Evolutionary conservation across 2,113 vertebrate species (phyloP).

Genomic region (Megaptera novaeangliae): DNA sequence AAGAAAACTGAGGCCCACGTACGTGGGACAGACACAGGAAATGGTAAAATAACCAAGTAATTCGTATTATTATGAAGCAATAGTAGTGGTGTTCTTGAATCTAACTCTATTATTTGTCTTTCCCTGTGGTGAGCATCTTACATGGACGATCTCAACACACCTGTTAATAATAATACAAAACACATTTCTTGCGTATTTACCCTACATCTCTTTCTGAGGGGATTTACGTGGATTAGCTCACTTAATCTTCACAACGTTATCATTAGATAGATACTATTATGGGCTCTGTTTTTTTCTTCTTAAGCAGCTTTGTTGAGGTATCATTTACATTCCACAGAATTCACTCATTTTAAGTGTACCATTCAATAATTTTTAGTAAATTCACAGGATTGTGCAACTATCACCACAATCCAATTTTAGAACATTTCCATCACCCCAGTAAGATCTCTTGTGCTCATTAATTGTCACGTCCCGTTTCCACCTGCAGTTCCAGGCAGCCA

Average conservation of each 20-base stretch:
- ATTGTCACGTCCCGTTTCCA: not conserved
- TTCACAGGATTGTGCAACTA: not conserved
- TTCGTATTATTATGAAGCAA: not conserved
- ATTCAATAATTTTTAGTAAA: not conserved
- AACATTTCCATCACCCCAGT: not conserved
- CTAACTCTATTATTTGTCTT: not conserved
- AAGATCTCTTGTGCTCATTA: not conserved
- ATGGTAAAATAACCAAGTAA: rapidly evolving
- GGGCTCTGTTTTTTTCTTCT: not conserved
- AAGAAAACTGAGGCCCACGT: not conserved
- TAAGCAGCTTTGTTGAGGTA: not conserved
- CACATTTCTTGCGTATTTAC: not conserved
- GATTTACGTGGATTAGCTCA: not conserved
- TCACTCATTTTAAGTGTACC: not conserved
- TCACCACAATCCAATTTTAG: not conserved
- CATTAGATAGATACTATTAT: not conserved
- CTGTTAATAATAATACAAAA: not conserved
- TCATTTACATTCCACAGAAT: not conserved
- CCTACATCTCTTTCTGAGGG: not conserved
- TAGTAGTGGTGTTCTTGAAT: rapidly evolving
- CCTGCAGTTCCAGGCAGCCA: not conserved
- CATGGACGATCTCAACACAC: too few species aligned
- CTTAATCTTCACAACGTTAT: not conserved
- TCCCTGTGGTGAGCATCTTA: not conserved
- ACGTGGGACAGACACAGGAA: rapidly evolving